A percentile compares a stretch with the other conserved stretches of the same genome.
phyloP scores from a whole-genome alignment of 2,113 vertebrate genomes.

The Halichoeres trimaculatus region DNA sequence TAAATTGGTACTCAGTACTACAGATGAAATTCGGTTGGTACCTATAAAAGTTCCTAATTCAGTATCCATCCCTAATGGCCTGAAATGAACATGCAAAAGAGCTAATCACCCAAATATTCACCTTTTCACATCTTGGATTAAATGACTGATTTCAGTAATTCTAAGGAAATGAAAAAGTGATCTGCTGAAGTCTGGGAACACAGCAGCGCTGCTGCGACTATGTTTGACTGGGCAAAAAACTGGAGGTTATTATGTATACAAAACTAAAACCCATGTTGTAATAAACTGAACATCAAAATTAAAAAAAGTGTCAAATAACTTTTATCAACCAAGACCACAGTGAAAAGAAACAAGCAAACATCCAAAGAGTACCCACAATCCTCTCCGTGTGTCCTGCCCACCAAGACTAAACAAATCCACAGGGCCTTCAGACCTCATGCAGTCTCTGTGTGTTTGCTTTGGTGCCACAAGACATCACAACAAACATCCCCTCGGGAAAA shows the following conservation, averaged over 20 bases:
- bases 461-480: constrained; percentile 73
- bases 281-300: constrained; percentile 10
- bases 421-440: constrained; percentile 7
- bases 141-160: background rate
- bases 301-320: constrained; percentile 11
- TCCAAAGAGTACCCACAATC: constrained; percentile 29
- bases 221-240: background rate
- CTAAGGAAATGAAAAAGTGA: background rate
- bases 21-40: too few species aligned
- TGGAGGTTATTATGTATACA: background rate
- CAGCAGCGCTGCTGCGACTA: background rate
- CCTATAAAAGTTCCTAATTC: too few species aligned
- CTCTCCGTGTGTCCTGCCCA: constrained; percentile 42
- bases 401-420: constrained; percentile 70
- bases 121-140: background rate
- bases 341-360: constrained; percentile 32
- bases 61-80: too few species aligned
- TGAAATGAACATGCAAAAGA: too few species aligned
- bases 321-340: constrained; percentile 9
- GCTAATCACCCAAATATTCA: too few species aligned
- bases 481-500: constrained; percentile 65
- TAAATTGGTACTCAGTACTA: too few species aligned
- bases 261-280: background rate
- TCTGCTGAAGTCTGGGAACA: background rate
- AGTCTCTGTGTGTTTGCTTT: constrained; percentile 51